Evolutionary conservation across 1,140 invertebrate species (phyloP).

Genomic region (Drosophila murphyi): DNA sequence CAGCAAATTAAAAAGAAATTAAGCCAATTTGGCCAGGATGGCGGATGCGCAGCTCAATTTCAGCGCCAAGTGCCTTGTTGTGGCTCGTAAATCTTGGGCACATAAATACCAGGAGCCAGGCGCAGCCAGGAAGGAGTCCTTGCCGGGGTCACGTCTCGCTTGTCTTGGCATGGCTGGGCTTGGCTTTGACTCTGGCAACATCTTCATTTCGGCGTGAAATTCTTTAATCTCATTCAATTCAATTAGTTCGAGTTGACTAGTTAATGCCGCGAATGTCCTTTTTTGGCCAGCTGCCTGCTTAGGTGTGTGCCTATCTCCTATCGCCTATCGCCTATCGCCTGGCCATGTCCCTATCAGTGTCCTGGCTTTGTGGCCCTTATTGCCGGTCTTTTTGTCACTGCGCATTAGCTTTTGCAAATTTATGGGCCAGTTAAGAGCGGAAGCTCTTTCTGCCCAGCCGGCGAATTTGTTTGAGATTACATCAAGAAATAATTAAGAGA

Average conservation of each 20-base stretch:
- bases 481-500: conserved; percentile 28
- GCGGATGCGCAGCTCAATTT: conserved; percentile 47
- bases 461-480: conserved; percentile 41
- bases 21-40: conserved; percentile 74
- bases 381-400: conserved; percentile 50
- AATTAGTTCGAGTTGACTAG: conserved; percentile 84
- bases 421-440: conserved; percentile 52
- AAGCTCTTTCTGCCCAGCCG: background rate
- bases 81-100: conserved; percentile 76
- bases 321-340: too few species aligned
- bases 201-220: conserved; percentile 81
- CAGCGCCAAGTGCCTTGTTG: conserved; percentile 59
- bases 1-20: conserved; percentile 83
- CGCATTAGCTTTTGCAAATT: conserved; percentile 77
- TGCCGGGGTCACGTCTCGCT: conserved; percentile 37
- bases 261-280: conserved; percentile 72
- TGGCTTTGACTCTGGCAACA: conserved; percentile 33
- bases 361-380: conserved; percentile 12
- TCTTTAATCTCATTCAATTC: conserved; percentile 84
- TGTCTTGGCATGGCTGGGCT: conserved; percentile 22
- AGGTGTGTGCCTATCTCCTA: conserved; percentile 41
- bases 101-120: conserved; percentile 72
- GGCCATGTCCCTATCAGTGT: background rate
- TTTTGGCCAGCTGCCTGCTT: conserved; percentile 19
- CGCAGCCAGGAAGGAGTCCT: background rate